These are phyloP conservation scores for Melanaphis sacchari DNA, from an alignment of 1,140 invertebrate genomes.

Conservation along the genomic window DNA sequence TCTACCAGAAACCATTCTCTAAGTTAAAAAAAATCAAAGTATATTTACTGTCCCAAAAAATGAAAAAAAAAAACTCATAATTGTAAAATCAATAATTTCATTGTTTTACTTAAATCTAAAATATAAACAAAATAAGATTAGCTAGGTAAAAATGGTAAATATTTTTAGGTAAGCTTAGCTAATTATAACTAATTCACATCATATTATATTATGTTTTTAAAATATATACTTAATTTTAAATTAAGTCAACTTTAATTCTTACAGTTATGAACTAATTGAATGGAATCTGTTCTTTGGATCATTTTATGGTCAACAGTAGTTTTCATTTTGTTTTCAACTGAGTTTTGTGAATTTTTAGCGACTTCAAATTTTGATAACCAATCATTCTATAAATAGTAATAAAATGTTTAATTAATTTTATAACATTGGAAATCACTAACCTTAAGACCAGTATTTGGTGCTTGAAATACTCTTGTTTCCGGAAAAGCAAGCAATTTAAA, in stretches of 20 bases:
- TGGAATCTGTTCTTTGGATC: constrained; percentile 60
- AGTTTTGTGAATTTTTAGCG: constrained; percentile 84
- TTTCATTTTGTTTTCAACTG: constrained; percentile 71
- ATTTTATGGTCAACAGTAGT: constrained; percentile 63
- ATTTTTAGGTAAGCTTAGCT: neutral
- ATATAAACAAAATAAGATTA: neutral
- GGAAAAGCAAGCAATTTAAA: constrained; percentile 95
- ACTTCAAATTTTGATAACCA: constrained; percentile 94
- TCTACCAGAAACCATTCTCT: neutral
- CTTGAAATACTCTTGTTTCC: constrained; percentile 91
- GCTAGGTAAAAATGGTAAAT: neutral
- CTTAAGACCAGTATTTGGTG: constrained; percentile 83
- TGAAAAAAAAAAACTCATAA: neutral
- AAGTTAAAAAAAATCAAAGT: neutral
- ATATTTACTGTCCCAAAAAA: neutral
- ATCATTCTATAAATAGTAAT: constrained; percentile 73
- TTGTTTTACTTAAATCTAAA: neutral
- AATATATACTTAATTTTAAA: neutral
- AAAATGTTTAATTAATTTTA: constrained; percentile 33
- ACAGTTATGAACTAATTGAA: constrained; percentile 46
- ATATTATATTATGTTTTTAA: neutral
- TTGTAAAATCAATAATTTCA: neutral
- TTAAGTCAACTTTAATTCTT: neutral
- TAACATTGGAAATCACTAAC: neutral
- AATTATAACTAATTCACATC: neutral